These are phyloP conservation scores for Thereva unica DNA, from an alignment of 2,888 invertebrate species.

Conservation along the genomic window DNA sequence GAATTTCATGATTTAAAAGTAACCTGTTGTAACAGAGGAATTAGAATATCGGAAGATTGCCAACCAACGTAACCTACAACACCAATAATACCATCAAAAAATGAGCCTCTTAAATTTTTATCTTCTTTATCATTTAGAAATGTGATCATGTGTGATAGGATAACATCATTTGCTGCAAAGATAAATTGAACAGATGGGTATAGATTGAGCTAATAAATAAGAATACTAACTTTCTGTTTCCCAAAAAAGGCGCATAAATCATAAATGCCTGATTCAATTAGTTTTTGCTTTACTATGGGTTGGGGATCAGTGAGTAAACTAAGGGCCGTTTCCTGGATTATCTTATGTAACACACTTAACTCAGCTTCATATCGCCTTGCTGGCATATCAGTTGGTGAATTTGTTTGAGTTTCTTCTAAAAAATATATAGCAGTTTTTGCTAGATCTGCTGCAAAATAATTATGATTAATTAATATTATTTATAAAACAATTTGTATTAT, in stretches of 20 bases:
- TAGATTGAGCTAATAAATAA: not conserved
- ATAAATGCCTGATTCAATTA: slow-evolving; percentile 88
- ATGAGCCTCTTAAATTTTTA: slow-evolving; percentile 86
- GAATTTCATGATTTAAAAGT: slow-evolving; percentile 10
- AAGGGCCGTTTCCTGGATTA: slow-evolving; percentile 88
- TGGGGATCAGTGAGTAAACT: slow-evolving; percentile 86
- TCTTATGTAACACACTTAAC: slow-evolving; percentile 85
- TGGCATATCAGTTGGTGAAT: slow-evolving; percentile 62
- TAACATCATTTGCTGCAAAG: slow-evolving; percentile 83
- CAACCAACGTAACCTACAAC: slow-evolving; percentile 94
- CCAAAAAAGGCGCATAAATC: slow-evolving; percentile 95
- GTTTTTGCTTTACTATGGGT: slow-evolving; percentile 86
- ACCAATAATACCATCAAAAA: slow-evolving; percentile 93
- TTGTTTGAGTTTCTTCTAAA: slow-evolving; percentile 75
- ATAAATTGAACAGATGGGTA: not conserved
- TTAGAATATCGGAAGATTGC: slow-evolving; percentile 88
- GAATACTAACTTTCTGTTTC: slow-evolving; percentile 78
- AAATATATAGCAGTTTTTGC: slow-evolving; percentile 88
- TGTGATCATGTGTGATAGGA: slow-evolving; percentile 96
- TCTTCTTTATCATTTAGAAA: slow-evolving; percentile 97
- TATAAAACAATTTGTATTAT: no score
- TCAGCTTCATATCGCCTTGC: slow-evolving; percentile 79
- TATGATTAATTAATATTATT: not conserved
- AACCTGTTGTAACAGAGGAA: slow-evolving; percentile 89
- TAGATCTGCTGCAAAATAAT: slow-evolving; percentile 64